Conservation (phyloP, 2,888 invertebrate genomes). For the Xestobium rufovillosum region DNA sequence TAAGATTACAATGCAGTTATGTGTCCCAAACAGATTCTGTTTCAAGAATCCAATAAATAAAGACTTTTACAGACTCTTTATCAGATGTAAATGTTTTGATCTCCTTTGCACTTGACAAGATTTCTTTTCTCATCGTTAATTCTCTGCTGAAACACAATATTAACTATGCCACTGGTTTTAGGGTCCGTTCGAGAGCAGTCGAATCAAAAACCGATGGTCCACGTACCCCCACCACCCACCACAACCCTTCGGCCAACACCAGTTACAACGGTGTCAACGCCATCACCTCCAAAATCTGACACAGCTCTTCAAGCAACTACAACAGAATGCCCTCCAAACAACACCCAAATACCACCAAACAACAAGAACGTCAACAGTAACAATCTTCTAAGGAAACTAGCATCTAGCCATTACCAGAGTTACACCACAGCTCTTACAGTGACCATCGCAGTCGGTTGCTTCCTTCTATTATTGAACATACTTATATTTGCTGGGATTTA, state of each 20-base stretch:
- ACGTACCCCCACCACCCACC: conserved; percentile 45
- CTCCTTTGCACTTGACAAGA: no score
- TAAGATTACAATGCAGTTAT: no score
- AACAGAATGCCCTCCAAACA: conserved; percentile 70
- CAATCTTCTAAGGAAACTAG: conserved; percentile 65
- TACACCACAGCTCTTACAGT: conserved; percentile 84
- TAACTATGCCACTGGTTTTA: no score
- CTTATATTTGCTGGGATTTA: conserved; percentile 85
- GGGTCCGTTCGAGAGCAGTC: conserved; percentile 72
- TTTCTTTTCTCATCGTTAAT: no score
- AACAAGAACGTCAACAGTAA: conserved; percentile 54
- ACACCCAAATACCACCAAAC: conserved; percentile 42
- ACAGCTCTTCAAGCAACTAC: conserved; percentile 48
- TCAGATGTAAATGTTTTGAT: no score
- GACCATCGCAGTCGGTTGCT: conserved; percentile 80
- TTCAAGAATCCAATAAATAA: no score
- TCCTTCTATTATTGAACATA: conserved; percentile 71
- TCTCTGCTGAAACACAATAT: no score
- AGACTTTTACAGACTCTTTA: no score
- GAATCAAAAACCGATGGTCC: conserved; percentile 56
- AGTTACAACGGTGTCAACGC: conserved; percentile 36
- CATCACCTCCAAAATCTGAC: conserved; percentile 47
- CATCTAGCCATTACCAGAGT: conserved; percentile 79
- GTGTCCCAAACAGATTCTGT: no score
- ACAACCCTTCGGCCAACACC: conserved; percentile 40